Base-by-base conservation (phyloP, 2,113 vertebrate species). In the Pteropus alecto region DNA sequence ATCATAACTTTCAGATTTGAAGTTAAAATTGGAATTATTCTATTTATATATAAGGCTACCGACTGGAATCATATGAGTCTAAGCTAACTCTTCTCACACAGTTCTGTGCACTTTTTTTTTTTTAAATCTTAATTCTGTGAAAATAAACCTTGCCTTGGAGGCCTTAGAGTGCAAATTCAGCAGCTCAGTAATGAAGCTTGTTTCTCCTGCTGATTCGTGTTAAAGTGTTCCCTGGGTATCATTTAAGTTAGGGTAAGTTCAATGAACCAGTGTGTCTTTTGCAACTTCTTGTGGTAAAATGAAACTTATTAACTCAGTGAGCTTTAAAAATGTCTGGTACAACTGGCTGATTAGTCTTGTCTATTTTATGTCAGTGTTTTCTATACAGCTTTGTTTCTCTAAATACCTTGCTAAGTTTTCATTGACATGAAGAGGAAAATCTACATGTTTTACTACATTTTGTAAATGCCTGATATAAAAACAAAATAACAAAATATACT, bases 201-300 rank as follows among this genome's bases (percentile, higher is more conserved):
- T 74, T 97, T 87, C 97, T 96, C 68, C 63, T 87, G 97, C 94
- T 97, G 96, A 73, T 93, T 97, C 51, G 73, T 76, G 60, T 16
- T 86, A 67, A 85, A 84, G 51, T 78, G 73, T 54, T 97, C 95
- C 93, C 94, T 90, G 78, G 94, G 68, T 48, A 85, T 94, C 56
- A 1, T 7, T 96, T 30, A 78, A 73, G 94, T 87, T 54, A 51
- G 76, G 30, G 87, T 92, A 95, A 93, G 87, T 30, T 94, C 97
- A 95, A n/a, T 0, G 28, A 97, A 90, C 94, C 96, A 54, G 28
- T 46, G 28, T 1, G 4, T 73, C 92, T 92, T 90, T 24, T 35
- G 76, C 67, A 70, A 56, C 24, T 54, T 73, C 93, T 92, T 91
- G 56, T n/a, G 48, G 38, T 54, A 84, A 97, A 96, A 78, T 96